Percentiles rank a stretch among this genome's conserved stretches.
Evolutionary conservation across 2,888 invertebrate species (phyloP).

Genomic region (Dysmachus trigonus): DNA sequence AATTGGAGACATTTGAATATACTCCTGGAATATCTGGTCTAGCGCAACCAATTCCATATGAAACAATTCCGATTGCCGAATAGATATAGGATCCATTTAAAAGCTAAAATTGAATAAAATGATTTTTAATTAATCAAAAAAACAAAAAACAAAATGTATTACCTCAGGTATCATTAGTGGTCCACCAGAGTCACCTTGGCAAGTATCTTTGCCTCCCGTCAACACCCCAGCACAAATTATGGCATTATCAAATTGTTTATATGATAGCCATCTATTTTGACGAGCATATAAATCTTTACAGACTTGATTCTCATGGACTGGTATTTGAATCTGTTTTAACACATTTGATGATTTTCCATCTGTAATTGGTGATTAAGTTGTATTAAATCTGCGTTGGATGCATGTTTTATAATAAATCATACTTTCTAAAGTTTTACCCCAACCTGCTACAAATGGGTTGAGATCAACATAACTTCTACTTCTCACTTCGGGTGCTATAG

Average conservation of each 20-base stretch:
- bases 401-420: background rate
- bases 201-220: conserved; percentile 61
- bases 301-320: conserved; percentile 71
- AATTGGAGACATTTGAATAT: conserved; percentile 70
- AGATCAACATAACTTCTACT: conserved; percentile 67
- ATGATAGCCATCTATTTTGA: conserved; percentile 54
- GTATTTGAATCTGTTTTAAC: conserved; percentile 76
- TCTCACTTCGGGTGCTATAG: conserved; percentile 62
- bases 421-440: conserved; percentile 51
- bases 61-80: conserved; percentile 72
- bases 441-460: conserved; percentile 71
- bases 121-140: background rate
- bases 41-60: conserved; percentile 74
- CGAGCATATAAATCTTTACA: conserved; percentile 66
- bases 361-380: conserved; percentile 55
- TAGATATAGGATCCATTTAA: conserved; percentile 52
- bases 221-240: conserved; percentile 59
- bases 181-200: conserved; percentile 64
- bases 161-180: conserved; percentile 62
- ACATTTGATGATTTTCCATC: conserved; percentile 74
- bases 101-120: background rate
- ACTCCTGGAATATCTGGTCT: conserved; percentile 72
- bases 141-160: too few species aligned
- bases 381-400: background rate
- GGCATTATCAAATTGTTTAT: conserved; percentile 59